These are phyloP conservation scores for Pterostichus niger DNA, from an alignment of 2,888 invertebrate species.

Conservation along the genomic window DNA sequence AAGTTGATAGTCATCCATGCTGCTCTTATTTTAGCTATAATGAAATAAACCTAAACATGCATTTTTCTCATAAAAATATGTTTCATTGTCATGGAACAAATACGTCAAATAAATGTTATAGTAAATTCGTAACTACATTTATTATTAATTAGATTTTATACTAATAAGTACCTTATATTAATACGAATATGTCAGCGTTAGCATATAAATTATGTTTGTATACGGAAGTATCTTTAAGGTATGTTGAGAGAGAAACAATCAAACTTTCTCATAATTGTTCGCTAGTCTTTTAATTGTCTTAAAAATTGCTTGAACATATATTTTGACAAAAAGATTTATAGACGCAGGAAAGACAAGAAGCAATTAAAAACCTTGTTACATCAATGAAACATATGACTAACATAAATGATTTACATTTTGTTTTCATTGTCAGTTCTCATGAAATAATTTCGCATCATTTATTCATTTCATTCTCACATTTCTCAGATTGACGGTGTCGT, in stretches of 20 bases:
- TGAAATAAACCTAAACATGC: too few species aligned
- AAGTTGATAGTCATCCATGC: too few species aligned
- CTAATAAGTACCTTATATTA: too few species aligned
- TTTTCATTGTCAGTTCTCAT: slow-evolving; percentile 36
- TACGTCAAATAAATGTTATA: too few species aligned
- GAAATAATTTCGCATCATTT: slow-evolving; percentile 26
- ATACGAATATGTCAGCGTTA: too few species aligned
- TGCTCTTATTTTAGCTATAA: too few species aligned
- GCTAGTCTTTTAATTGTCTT: background rate
- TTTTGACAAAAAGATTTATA: background rate
- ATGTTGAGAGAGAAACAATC: background rate
- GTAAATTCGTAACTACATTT: too few species aligned
- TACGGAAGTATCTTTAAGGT: too few species aligned
- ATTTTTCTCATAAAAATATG: too few species aligned
- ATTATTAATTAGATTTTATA: too few species aligned
- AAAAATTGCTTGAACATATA: background rate
- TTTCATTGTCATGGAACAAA: too few species aligned
- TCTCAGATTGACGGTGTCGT: slow-evolving; percentile 39
- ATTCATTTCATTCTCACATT: slow-evolving; percentile 31
- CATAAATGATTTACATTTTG: slow-evolving; percentile 25
- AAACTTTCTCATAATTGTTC: background rate
- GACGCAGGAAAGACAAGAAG: background rate
- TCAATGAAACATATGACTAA: slow-evolving; percentile 38
- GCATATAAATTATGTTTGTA: too few species aligned
- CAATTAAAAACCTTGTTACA: slow-evolving; percentile 26